These are phyloP conservation scores for Lethrus apterus DNA, from an alignment of 1,140 invertebrate genomes.

Conservation along the genomic window DNA sequence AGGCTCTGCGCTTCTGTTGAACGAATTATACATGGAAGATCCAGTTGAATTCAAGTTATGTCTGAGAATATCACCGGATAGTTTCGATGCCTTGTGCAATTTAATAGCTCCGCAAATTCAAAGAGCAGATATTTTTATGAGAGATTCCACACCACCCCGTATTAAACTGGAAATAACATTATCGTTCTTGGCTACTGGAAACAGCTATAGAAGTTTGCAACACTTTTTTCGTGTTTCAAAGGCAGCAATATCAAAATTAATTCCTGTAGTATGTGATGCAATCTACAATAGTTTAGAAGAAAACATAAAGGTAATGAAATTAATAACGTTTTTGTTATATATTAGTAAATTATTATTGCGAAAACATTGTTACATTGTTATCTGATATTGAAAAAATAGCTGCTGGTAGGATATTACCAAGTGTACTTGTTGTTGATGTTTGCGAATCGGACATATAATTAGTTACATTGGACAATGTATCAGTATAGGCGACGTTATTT, in stretches of 20 bases:
- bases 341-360: not conserved
- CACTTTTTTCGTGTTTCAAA: slow-evolving; percentile 12
- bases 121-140: too few species aligned
- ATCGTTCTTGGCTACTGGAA: slow-evolving; percentile 17
- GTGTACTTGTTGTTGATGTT: too few species aligned
- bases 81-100: too few species aligned
- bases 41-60: too few species aligned
- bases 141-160: too few species aligned
- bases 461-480: too few species aligned
- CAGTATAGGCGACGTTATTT: not conserved
- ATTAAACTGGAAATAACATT: too few species aligned
- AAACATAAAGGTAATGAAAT: slow-evolving; percentile 12
- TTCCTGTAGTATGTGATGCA: slow-evolving; percentile 18
- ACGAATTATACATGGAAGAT: too few species aligned
- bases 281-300: slow-evolving; percentile 8
- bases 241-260: slow-evolving; percentile 16
- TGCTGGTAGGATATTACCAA: not conserved
- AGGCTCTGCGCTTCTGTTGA: too few species aligned
- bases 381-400: not conserved
- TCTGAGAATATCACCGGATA: too few species aligned
- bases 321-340: not conserved
- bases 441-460: not conserved
- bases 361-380: slow-evolving; percentile 1
- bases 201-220: slow-evolving; percentile 12
- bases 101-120: too few species aligned